Evolutionary conservation across 1,140 invertebrate genomes (phyloP), one percentile per base, ranked within the genome.

Genomic region (Armadillidium nasatum): DNA sequence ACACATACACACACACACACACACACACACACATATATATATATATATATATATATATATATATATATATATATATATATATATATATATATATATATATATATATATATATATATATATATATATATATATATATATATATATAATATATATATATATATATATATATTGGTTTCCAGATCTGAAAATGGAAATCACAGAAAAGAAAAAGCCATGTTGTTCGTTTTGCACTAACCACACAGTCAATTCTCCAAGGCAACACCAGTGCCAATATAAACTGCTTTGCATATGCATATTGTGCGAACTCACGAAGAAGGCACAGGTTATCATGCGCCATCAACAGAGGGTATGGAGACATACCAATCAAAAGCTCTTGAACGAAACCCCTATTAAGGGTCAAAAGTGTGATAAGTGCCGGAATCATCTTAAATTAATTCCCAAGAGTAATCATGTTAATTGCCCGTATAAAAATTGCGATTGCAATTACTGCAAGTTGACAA

Each of bases 371-470:
- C 19, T 3, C 68, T 21, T 11, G 11, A 11, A 70, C n/a, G 10
- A 70, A 13, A 60, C 7, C 21, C 33, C 7, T n/a, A n/a, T n/a
- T 7, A 60, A 60, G 7, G 50, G 50, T 23, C 73, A 75, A 67
- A 44, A 68, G 22, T 75, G 73, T 54, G 73, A 75, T n/a, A 75
- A 75, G 15, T 75, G 73, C 60, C 50, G 73, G 15, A 75, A 75
- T 22, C 73, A 75, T 44, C 22, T 22, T 3, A 7, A 44, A 68
- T 75, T 67, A 19, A 43, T 75, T 15, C 67, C 67, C 54, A 75
- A 75, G 19, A 60, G 73, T 6, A 67, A 67, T 44, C 73, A 75
- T 44, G 73, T n/a, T n/a, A n/a, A 75, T 2, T n/a, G n/a, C n/a
- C n/a, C n/a, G n/a, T n/a, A n/a, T n/a, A n/a, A n/a, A n/a, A 45